These are phyloP conservation scores for Hermodice carunculata DNA, from an alignment of 2,888 invertebrate genomes.

Conservation along the genomic window DNA sequence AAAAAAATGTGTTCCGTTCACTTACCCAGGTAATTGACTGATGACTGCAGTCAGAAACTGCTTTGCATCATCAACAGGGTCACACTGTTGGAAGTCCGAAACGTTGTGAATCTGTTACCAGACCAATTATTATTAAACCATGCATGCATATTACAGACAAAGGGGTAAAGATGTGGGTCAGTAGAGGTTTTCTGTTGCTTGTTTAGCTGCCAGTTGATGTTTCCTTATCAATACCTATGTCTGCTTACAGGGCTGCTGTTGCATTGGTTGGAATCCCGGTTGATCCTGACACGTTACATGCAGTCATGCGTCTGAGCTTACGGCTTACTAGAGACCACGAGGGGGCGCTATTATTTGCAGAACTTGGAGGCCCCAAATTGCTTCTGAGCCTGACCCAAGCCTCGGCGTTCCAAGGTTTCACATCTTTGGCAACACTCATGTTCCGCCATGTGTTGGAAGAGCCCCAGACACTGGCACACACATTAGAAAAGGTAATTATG, in stretches of 20 bases:
- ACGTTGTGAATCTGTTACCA: no score
- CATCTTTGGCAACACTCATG: constrained; percentile 81
- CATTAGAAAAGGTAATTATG: constrained; percentile 84
- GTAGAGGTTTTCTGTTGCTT: no score
- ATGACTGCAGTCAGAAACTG: no score
- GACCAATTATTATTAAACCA: no score
- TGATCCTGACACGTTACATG: constrained; percentile 82
- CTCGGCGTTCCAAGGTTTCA: constrained; percentile 81
- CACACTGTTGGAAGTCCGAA: no score
- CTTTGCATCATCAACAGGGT: no score
- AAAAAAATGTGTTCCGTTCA: no score
- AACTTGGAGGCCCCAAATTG: constrained; percentile 80
- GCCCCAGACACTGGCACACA: constrained; percentile 78
- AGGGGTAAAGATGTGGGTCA: no score
- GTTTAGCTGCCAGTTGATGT: no score
- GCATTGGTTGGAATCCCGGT: constrained; percentile 79
- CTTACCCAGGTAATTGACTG: no score
- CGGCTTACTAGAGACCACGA: constrained; percentile 82
- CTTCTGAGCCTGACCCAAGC: constrained; percentile 80
- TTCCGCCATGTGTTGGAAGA: constrained; percentile 86
- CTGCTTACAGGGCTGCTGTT: constrained; percentile 74
- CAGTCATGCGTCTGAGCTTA: constrained; percentile 81
- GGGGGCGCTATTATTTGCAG: constrained; percentile 80
- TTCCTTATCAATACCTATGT: no score
- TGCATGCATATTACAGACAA: no score